Evolutionary conservation across 2,113 vertebrate species (phyloP).

Genomic region (Serilophus lunatus): DNA sequence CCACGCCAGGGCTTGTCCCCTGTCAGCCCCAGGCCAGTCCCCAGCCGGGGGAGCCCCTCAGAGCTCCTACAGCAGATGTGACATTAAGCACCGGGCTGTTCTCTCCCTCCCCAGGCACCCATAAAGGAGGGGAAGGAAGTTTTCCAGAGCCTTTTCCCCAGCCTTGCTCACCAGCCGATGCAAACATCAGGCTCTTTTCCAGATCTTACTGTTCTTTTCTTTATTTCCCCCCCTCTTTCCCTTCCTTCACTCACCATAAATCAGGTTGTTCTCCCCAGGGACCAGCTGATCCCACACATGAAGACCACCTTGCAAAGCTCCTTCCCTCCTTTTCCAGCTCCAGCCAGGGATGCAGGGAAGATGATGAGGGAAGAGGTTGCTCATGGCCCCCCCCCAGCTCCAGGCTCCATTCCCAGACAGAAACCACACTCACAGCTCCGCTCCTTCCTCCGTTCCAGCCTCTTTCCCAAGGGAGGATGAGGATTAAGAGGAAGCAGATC

Average conservation of each 20-base stretch:
- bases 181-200: background rate
- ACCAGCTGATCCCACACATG: background rate
- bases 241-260: background rate
- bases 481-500: constrained; percentile 49
- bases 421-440: rapidly evolving
- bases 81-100: background rate
- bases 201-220: background rate
- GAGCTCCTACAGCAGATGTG: background rate
- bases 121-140: constrained; percentile 4
- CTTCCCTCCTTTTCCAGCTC: background rate
- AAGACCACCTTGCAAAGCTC: background rate
- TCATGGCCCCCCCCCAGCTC: rapidly evolving
- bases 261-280: background rate
- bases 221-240: too few species aligned
- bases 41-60: background rate
- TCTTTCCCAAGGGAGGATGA: background rate
- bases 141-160: background rate
- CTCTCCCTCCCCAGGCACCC: background rate
- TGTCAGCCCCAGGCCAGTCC: too few species aligned
- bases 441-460: background rate
- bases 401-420: background rate
- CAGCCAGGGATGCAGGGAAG: background rate
- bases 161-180: background rate
- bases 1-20: rapidly evolving
- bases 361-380: background rate